Evolutionary conservation across 2,797 vertebrate genomes (phyloP), one percentile per base, ranked within the genome.

Genomic region (Gallinago nigripennis): DNA sequence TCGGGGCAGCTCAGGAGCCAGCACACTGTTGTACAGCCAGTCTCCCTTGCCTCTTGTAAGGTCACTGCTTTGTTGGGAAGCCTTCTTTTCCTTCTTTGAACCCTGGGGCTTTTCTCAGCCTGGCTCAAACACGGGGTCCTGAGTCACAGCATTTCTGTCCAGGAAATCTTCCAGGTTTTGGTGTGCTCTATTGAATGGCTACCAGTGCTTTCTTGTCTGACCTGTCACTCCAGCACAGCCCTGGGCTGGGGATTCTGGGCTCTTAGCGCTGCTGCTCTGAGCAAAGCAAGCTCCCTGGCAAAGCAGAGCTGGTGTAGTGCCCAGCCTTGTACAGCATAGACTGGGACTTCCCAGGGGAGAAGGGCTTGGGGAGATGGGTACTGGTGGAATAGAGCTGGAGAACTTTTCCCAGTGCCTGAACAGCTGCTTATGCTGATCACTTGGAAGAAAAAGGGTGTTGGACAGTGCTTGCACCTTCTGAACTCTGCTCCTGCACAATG

Each of bases 11-110:
- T 25, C 0, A 0, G 2, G 41, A 37, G 56, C 46, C 63, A 35
- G 60, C 33, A 7, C 0, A 0, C 57, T 23, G 0, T 16, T 71
- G 57, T 35, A 19, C 43, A 31, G 53, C 51, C 28, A 18, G 6
- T 24, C 37, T 88, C 53, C 48, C 23, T 64, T 7, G 24, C 65
- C 25, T 43, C 37, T 14, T 37, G 24, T 63, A 39, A 13, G 77
- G 50, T 46, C 63, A 19, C 46, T 64, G 77, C n/a, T 93, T 39
- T 73, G 46, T 33, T 39, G 28, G 50, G 51, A 89, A 58, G 16
- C 24, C 27, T 84, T 54, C 53, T 66, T 48, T 73, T 56, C 17
- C 21, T 56, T 31, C 16, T 58, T 64, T 73, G 53, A 94, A 39
- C 39, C 31, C 46, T 21, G 54, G 60, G 56, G 15, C 58, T 82